Base-by-base conservation (phyloP, 2,113 vertebrate species). In the Alectura lathami region DNA sequence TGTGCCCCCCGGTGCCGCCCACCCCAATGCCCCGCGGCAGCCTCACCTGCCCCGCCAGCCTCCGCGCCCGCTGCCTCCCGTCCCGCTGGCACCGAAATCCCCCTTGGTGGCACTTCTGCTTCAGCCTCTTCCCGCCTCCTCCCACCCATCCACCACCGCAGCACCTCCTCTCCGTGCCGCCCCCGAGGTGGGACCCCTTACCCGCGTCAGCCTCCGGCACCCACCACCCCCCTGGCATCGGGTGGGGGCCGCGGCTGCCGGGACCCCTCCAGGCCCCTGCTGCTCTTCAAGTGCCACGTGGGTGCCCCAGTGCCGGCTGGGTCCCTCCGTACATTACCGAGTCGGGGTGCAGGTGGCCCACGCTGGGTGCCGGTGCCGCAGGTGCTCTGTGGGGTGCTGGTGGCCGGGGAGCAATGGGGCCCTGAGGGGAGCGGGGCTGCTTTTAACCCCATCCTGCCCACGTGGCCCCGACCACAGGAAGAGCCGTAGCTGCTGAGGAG, bases 381-480 rank as follows among this genome's bases (percentile, higher is more conserved):
- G 40, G 63, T 23, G 86, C 76, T 74, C 59, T 36, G 0, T 6
- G 40, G 24, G 45, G 36, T 56, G 80, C 24, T 56, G 88, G 63
- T 21, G 48, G 59, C 91, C 1, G 1, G 24, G 84, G 89, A 91
- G 91, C 89, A 94, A 77, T 94, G 93, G 87, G 79, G 8, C 42
- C 67, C 70, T 17, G 32, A 0, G 1, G 45, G 54, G 67, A n/a
- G 5, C 11, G 3, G 50, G 77, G 78, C 84, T 3, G 57, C 95
- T 97, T 97, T 96, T 97, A 97, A 97, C 95, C 94, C 94, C 95
- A 89, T 94, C 84, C 84, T 97, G 78, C 67, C 94, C 96, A 97
- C 96, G 96, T 97, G 96, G 93, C 74, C 56, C 78, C 62, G 0
- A 69, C 91, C 96, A 97, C 96, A 95, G 95, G 96, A 97, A 97